These are phyloP conservation scores for Chinchilla lanigera DNA, from an alignment of 2,113 vertebrate species.

Conservation along the genomic window DNA sequence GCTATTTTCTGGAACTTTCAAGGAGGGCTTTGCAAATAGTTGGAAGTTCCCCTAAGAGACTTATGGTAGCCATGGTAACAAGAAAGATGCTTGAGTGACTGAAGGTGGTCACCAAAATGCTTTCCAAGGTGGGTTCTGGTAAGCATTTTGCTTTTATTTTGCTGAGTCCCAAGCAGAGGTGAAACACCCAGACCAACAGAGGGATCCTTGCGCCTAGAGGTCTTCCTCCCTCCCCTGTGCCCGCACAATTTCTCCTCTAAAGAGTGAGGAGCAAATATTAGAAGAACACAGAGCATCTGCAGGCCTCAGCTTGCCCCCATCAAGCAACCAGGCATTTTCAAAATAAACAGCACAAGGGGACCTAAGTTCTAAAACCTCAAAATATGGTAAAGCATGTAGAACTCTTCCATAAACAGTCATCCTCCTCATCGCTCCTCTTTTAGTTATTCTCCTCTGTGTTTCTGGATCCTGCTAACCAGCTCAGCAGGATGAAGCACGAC, in stretches of 20 bases:
- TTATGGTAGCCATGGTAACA: neutral
- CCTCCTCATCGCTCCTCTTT: neutral
- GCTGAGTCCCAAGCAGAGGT: neutral
- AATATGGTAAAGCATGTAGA: slow-evolving; percentile 36
- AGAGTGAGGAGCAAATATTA: neutral
- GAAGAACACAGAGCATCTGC: neutral
- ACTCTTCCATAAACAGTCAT: slow-evolving; percentile 17
- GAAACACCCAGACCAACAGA: neutral
- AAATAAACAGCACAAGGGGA: slow-evolving; percentile 53
- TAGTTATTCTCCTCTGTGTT: neutral
- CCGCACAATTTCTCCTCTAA: neutral
- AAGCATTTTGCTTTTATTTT: neutral
- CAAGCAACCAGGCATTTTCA: slow-evolving; percentile 3
- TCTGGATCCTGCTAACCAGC: neutral
- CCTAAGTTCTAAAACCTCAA: slow-evolving; percentile 33
- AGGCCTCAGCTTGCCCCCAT: neutral
- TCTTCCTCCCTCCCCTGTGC: neutral
- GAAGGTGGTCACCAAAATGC: neutral
- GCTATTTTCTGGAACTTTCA: neutral
- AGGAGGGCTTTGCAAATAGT: neutral
- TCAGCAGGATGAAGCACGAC: neutral
- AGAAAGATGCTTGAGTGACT: neutral
- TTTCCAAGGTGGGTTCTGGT: neutral
- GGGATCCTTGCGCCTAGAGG: neutral
- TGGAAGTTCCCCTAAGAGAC: neutral